Evolutionary conservation across 2,797 vertebrate genomes (phyloP).

Genomic region (Tenualosa thibaudeaui): DNA sequence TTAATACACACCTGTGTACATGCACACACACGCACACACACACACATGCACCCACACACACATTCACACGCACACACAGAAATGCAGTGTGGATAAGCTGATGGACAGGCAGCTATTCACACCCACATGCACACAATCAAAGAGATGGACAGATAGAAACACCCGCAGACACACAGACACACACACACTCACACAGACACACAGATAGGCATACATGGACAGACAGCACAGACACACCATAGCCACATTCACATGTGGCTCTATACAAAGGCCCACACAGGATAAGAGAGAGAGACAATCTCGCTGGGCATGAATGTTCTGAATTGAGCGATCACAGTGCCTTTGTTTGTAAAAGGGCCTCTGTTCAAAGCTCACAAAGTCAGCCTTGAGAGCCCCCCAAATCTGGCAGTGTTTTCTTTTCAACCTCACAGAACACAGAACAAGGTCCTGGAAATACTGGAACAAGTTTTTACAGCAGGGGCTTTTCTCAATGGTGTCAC

Average conservation of each 20-base stretch:
- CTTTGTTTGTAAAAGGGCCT: slow-evolving; percentile 18
- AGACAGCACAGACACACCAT: neutral
- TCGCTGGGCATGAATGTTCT: slow-evolving; percentile 3
- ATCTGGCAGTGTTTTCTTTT: slow-evolving; percentile 11
- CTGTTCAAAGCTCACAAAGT: slow-evolving; percentile 14
- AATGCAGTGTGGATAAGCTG: neutral
- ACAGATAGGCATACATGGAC: neutral
- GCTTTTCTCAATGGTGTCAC: neutral
- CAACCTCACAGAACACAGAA: neutral
- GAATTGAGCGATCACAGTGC: slow-evolving; percentile 14
- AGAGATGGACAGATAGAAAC: neutral
- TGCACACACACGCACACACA: slow-evolving; percentile 11
- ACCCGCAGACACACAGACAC: neutral
- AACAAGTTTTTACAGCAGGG: neutral
- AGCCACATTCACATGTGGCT: neutral
- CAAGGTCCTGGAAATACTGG: slow-evolving; percentile 6
- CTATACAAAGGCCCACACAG: neutral
- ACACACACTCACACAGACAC: neutral
- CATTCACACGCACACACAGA: neutral
- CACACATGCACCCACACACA: slow-evolving; percentile 15
- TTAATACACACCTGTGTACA: neutral
- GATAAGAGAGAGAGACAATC: neutral
- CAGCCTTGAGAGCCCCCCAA: neutral
- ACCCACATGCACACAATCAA: neutral
- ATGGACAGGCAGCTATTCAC: neutral